A percentile compares a stretch with the other conserved stretches of the same genome.
Evolutionary conservation across 2,113 vertebrate genomes (phyloP).

Genomic region (Puntigrus tetrazona): DNA sequence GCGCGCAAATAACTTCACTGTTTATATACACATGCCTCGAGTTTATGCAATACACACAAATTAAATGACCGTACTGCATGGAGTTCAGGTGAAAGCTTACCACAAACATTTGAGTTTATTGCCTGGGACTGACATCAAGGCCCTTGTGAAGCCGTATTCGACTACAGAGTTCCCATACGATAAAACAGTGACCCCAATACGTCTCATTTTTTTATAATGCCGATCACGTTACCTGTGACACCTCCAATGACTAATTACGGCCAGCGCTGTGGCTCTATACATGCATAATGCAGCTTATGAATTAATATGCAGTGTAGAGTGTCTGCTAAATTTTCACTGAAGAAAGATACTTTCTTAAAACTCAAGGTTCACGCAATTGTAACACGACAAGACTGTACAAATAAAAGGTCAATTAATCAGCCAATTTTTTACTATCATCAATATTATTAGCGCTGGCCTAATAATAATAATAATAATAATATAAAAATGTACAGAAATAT

Average conservation of each 20-base stretch:
- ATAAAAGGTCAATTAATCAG: background rate
- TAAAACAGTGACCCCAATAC: background rate
- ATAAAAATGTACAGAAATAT: background rate
- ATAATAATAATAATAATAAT: background rate
- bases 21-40: background rate
- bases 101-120: background rate
- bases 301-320: background rate
- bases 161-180: background rate
- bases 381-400: background rate
- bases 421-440: background rate
- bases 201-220: background rate
- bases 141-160: background rate
- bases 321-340: background rate
- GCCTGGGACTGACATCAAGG: background rate
- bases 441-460: background rate
- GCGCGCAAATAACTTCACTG: background rate
- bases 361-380: background rate
- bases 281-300: slow-evolving; percentile 1
- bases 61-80: background rate
- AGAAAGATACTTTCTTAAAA: background rate
- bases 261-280: background rate
- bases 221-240: background rate
- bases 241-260: background rate
- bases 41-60: background rate
- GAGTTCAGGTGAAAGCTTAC: background rate